Percentiles rank a stretch among this genome's conserved stretches.
These are phyloP conservation scores for Lamprotornis superbus DNA, from an alignment of 2,113 vertebrate species.

Conservation along the genomic window DNA sequence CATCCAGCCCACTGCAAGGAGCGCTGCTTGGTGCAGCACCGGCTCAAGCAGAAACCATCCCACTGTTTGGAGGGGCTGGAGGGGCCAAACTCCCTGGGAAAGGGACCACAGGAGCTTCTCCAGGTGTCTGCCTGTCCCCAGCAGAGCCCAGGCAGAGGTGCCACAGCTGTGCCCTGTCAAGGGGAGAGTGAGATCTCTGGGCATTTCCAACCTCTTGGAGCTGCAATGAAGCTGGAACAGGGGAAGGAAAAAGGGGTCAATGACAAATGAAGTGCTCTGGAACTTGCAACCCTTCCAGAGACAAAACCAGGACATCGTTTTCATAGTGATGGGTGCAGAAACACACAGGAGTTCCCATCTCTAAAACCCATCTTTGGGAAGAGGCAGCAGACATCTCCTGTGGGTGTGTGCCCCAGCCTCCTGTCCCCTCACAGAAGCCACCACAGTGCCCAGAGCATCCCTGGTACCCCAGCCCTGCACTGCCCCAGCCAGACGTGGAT, in stretches of 20 bases:
- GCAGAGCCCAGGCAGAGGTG: not conserved
- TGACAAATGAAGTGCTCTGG: not conserved
- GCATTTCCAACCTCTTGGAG: not conserved
- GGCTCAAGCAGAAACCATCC: not conserved
- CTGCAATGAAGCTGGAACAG: not conserved
- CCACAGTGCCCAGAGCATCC: not conserved
- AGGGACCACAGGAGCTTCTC: not conserved
- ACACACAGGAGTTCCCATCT: not conserved
- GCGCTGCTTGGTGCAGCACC: not conserved
- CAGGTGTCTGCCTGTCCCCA: not conserved
- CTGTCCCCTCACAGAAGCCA: not conserved
- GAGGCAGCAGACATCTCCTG: not conserved
- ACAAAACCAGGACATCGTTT: not conserved
- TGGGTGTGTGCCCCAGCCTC: not conserved
- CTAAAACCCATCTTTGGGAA: not conserved
- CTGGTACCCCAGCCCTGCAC: not conserved
- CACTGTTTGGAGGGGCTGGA: not conserved
- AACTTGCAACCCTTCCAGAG: not conserved
- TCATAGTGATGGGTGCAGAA: not conserved
- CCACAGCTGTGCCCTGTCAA: not conserved
- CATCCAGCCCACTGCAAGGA: not conserved
- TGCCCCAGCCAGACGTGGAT: not conserved
- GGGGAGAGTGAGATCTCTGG: not conserved
- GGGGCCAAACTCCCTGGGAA: not conserved
- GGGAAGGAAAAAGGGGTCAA: rapidly evolving